Conservation (phyloP, 37 sponge, comb jelly and placozoan genomes). For the Agelas oroides region DNA sequence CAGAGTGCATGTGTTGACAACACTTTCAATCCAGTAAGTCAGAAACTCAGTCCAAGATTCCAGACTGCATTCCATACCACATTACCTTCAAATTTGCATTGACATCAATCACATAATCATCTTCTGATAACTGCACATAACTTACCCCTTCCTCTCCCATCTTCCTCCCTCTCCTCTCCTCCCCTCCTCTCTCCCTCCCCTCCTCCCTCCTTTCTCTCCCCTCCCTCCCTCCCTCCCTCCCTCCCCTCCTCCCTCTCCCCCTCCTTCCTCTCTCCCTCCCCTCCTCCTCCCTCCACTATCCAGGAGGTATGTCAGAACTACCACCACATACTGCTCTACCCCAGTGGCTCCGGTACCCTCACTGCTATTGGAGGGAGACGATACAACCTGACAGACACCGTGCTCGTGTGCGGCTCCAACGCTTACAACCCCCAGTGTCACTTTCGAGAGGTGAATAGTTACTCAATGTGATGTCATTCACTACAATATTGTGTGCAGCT, state of each 20-base stretch:
- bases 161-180: slow-evolving; percentile 37
- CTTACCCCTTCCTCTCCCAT: slow-evolving; percentile 29
- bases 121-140: neutral
- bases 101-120: neutral
- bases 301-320: slow-evolving; percentile 56
- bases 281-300: neutral
- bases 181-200: slow-evolving; percentile 13
- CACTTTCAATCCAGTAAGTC: no score
- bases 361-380: neutral
- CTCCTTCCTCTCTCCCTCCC: neutral
- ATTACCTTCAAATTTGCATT: no score
- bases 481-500: no score
- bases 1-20: no score
- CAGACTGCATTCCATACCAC: no score
- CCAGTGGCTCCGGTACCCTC: neutral
- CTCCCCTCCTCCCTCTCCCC: neutral
- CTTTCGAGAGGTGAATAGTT: slow-evolving; percentile 61
- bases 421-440: slow-evolving; percentile 29
- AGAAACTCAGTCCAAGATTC: no score
- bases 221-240: neutral
- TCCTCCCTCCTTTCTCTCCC: neutral
- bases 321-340: slow-evolving; percentile 16
- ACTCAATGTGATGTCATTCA: no score
- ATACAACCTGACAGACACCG: slow-evolving; percentile 1
- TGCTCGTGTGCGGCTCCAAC: slow-evolving; percentile 59